A percentile compares a stretch with the other conserved stretches of the same genome.
These are phyloP conservation scores for Drosophila yakuba DNA, from an alignment of 1,140 invertebrate genomes.

Conservation along the genomic window DNA sequence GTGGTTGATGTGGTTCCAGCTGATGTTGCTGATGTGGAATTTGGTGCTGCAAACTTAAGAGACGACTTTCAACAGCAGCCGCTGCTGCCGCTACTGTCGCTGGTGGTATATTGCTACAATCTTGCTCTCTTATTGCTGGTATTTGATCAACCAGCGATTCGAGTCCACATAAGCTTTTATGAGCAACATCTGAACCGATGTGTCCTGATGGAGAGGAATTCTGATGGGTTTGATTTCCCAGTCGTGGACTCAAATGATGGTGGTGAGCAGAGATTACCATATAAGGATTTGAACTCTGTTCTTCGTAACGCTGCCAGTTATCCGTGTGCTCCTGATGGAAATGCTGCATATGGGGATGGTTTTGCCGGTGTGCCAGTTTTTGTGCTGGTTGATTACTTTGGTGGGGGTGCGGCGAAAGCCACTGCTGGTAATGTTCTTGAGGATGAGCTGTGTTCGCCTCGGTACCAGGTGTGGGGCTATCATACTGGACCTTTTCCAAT, in stretches of 20 bases:
- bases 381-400: slow-evolving; percentile 67
- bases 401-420: slow-evolving; percentile 54
- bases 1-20: slow-evolving; percentile 22
- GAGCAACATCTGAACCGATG: slow-evolving; percentile 89
- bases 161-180: slow-evolving; percentile 94
- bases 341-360: slow-evolving; percentile 45
- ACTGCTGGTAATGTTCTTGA: slow-evolving; percentile 65
- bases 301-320: slow-evolving; percentile 58
- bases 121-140: slow-evolving; percentile 91
- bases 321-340: slow-evolving; percentile 42
- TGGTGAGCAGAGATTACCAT: slow-evolving; percentile 54
- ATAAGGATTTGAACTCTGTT: slow-evolving; percentile 45
- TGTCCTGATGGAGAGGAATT: slow-evolving; percentile 86
- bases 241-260: slow-evolving; percentile 45
- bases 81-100: slow-evolving; percentile 53
- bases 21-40: slow-evolving; percentile 42
- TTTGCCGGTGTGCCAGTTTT: slow-evolving; percentile 62
- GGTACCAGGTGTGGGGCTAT: slow-evolving; percentile 37
- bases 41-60: slow-evolving; percentile 63
- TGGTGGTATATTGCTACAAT: slow-evolving; percentile 34
- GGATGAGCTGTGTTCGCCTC: slow-evolving; percentile 24
- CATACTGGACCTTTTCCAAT: slow-evolving; percentile 29
- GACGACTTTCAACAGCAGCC: slow-evolving; percentile 67
- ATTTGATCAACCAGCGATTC: slow-evolving; percentile 96
- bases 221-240: slow-evolving; percentile 22